Evolutionary conservation across 2,797 vertebrate genomes (phyloP).

Genomic region (Diplodus puntazzo): DNA sequence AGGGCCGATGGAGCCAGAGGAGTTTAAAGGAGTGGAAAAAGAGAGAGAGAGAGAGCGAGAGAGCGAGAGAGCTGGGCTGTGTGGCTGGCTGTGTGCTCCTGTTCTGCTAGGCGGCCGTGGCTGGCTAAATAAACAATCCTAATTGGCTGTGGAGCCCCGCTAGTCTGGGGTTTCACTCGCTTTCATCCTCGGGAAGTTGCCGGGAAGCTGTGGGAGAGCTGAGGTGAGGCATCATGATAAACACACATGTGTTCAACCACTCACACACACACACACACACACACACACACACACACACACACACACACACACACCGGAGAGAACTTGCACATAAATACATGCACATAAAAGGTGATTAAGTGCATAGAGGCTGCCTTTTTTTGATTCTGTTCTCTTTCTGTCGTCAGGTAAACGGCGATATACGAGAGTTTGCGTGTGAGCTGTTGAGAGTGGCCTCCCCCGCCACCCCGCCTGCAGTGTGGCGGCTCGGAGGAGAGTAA

Average conservation of each 20-base stretch:
- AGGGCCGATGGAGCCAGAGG: slow-evolving; percentile 49
- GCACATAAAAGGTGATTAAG: slow-evolving; percentile 15
- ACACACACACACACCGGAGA: neutral
- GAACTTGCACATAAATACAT: slow-evolving; percentile 34
- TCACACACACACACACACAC: neutral
- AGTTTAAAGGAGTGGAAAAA: slow-evolving; percentile 72
- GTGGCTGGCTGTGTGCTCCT: slow-evolving; percentile 81
- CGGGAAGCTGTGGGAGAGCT: slow-evolving; percentile 83
- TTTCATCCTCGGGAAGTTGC: slow-evolving; percentile 84
- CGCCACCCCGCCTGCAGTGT: slow-evolving; percentile 31
- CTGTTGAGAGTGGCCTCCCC: slow-evolving; percentile 29
- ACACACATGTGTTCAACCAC: slow-evolving; percentile 78
- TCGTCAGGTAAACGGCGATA: slow-evolving; percentile 53
- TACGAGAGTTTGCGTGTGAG: slow-evolving; percentile 33
- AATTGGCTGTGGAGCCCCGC: slow-evolving; percentile 96
- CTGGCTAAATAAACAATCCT: slow-evolving; percentile 91
- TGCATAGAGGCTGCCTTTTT: slow-evolving; percentile 12
- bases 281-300: slow-evolving; percentile 69
- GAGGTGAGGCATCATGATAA: slow-evolving; percentile 86
- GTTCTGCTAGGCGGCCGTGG: slow-evolving; percentile 85
- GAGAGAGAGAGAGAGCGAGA: slow-evolving; percentile 18
- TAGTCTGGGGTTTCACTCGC: slow-evolving; percentile 89
- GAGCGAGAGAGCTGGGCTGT: slow-evolving; percentile 64
- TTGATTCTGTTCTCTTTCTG: slow-evolving; percentile 30
- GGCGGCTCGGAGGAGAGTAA: slow-evolving; percentile 50